These are phyloP conservation scores for Scolopax rusticola DNA, from an alignment of 2,797 vertebrate species.

Conservation along the genomic window DNA sequence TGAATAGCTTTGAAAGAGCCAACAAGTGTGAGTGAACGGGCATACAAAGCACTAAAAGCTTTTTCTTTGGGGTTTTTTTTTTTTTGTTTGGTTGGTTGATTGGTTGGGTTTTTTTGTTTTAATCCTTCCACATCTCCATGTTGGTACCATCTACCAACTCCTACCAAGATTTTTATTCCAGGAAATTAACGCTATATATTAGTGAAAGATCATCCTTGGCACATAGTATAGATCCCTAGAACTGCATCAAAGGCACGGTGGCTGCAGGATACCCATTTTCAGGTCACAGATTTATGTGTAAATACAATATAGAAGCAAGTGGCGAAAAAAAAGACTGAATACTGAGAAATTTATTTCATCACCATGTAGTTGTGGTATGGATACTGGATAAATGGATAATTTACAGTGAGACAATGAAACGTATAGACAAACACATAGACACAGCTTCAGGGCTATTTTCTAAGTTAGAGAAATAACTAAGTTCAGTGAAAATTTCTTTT, in stretches of 20 bases:
- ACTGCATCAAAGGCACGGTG: neutral
- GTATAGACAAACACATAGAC: accelerated
- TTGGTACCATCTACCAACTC: too few species aligned
- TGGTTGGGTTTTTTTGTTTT: neutral
- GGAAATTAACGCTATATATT: neutral
- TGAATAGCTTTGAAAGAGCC: neutral
- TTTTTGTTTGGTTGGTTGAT: too few species aligned
- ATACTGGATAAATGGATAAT: neutral
- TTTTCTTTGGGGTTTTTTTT: neutral
- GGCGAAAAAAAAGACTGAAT: neutral
- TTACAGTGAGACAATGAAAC: neutral
- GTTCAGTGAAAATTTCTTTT: too few species aligned
- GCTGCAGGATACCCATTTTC: neutral
- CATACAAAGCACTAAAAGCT: neutral
- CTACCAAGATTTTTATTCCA: neutral
- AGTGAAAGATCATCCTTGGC: neutral
- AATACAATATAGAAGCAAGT: neutral
- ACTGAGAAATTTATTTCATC: neutral
- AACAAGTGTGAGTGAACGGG: neutral
- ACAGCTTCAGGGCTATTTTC: neutral
- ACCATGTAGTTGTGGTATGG: neutral
- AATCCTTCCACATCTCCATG: neutral
- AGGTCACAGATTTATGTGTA: neutral
- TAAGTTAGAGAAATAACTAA: neutral
- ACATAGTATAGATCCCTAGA: neutral